A percentile compares a stretch with the other conserved stretches of the same genome.
Conservation (phyloP, 2,888 invertebrate genomes). For the Pimpla rufipes region DNA sequence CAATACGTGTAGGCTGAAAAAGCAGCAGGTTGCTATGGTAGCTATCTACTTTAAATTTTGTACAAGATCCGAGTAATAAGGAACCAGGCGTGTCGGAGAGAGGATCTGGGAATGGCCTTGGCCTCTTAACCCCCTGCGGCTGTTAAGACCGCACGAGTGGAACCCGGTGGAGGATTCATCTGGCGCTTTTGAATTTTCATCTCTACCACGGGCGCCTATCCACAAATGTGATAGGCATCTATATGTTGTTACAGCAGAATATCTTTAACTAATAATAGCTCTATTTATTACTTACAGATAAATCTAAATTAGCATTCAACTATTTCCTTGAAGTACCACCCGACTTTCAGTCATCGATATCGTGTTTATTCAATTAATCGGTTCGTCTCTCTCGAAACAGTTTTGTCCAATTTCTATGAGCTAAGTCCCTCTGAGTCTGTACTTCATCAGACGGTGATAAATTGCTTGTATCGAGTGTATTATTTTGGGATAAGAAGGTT, state of each 20-base stretch:
- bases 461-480: no score
- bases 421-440: not conserved
- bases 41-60: slow-evolving; percentile 65
- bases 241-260: slow-evolving; percentile 20
- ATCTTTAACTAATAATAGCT: not conserved
- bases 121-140: slow-evolving; percentile 71
- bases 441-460: slow-evolving; percentile 60
- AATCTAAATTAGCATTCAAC: not conserved
- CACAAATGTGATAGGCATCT: not conserved
- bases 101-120: slow-evolving; percentile 69
- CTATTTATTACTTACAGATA: slow-evolving; percentile 6
- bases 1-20: slow-evolving; percentile 55
- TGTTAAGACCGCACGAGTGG: slow-evolving; percentile 44
- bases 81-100: slow-evolving; percentile 59
- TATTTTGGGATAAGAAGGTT: no score
- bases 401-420: not conserved
- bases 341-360: no score
- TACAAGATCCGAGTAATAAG: slow-evolving; percentile 67
- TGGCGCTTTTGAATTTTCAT: slow-evolving; percentile 56
- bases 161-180: slow-evolving; percentile 28
- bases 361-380: slow-evolving; percentile 12
- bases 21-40: slow-evolving; percentile 64
- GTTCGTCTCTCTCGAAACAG: not conserved
- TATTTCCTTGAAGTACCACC: not conserved
- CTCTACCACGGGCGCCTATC: slow-evolving; percentile 18